Evolutionary conservation across 1,140 invertebrate species (phyloP), one percentile per base, ranked within the genome.

Genomic region (Apocrypta bakeri): DNA sequence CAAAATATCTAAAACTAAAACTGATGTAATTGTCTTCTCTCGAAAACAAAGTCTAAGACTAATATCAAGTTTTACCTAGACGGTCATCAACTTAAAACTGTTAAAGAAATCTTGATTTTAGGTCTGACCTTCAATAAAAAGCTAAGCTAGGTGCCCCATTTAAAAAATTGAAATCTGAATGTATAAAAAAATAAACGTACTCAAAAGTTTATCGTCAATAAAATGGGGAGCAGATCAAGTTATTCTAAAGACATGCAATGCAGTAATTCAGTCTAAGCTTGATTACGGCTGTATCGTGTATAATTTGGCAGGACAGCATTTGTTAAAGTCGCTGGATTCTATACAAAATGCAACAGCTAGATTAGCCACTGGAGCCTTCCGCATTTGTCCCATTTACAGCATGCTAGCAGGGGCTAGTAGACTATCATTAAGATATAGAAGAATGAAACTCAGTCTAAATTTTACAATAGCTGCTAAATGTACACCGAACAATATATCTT

Each of bases 251-350:
- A 85, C 85, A 1, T 85, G 86, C 66, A 84, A 82, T 27, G 79
- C 85, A 6, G 14, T 87, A 0, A 83, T 87, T 0, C 63, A 85
- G 69, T 78, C 86, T 0, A 88, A 86, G 83, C 0, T 88, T 1
- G 84, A 88, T 24, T 88, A 88, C 37, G 83, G 84, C 11, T 66
- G 83, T 1, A 86, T 87, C 6, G 64, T 85, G 6, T 86, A 87
- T n/a, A 42, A 79, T 12, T 86, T 84, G 21, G 89, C 88, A 40
- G 83, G 79, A 2, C 12, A 72, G n/a, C 71, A 69, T 0, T 29
- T 78, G 2, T 25, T 85, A n/a, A 85, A 79, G 2, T 81, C 21
- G 40, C 40, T 86, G 42, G 56, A 86, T 2, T 33, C 85, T 17
- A 12, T 86, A 0, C 68, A 85, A n/a, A 81, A 81, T 11, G 25